Evolutionary conservation across 2,888 invertebrate genomes (phyloP), one percentile per base, ranked within the genome.

Genomic region (Drosophila meridionalis): DNA sequence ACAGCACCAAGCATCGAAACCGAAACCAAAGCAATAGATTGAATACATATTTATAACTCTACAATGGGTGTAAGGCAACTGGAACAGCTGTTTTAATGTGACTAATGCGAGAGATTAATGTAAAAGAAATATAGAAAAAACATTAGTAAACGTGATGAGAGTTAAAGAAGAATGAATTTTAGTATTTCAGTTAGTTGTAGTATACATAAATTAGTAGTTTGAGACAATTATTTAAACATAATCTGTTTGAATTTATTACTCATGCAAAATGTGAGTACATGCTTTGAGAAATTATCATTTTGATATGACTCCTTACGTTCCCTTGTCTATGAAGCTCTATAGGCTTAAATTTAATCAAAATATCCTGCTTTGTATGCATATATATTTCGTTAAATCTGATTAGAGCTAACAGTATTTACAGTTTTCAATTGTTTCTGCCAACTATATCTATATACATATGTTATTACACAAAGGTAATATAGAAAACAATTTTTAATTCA

Each of bases 21-120:
- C 79, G 64, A 58, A 79, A 81, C 89, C 87, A 80, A 62, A 71
- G 34, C 52, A 59, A 60, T 48, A 30, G 3, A 48, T 9, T n/a
- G n/a, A 55, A 56, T 30, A 43, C 30, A 28, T 20, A 40, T 30
- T 32, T 8, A 36, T 9, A 36, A 5, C 14, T 48, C n/a, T 30
- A 63, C 20, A 45, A 20, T 53, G 26, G 6, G 14, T 57, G 75
- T 50, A 67, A 59, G 14, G n/a, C 8, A 28, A 7, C 14, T 8
- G 6, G 1, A 57, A 4, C 12, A n/a, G 2, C 12, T 14, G 14
- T 38, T 5, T 36, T 36, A 30, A 38, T 38, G 34, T 36, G 34
- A 20, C 7, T 20, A 12, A 42, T 42, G 12, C 32, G 28, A 42
- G 2, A 40, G 30, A 5, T 32, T n/a, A n/a, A 4, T 42, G 14